Base-by-base conservation (phyloP, 2,113 vertebrate genomes). In the Clarias gariepinus region DNA sequence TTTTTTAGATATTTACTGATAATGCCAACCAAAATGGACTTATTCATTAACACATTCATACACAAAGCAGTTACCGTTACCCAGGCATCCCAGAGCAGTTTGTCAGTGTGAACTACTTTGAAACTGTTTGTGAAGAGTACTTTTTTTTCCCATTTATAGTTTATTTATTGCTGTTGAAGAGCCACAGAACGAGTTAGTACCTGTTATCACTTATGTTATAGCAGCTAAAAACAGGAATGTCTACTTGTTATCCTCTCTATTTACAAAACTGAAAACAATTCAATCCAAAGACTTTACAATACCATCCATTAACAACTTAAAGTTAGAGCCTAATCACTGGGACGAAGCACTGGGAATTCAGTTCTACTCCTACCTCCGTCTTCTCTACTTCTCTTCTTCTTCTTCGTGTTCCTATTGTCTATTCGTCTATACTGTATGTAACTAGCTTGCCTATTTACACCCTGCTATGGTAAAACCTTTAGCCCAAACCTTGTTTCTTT, bases 1-100 rank as follows among this genome's bases (percentile, higher is more conserved):
- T 95, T 81, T 94, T 89, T 91, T 87, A 85, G 76, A 82, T 92
- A 92, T 93, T 93, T 91, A 86, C 82, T 90, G 89, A 23, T 25
- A 41, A 28, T 60, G 68, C 25, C 53, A 30, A 85, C 15, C 64
- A 47, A 83, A 74, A 68, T 86, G 33, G 28, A 64, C 33, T 41
- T 81, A 18, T 52, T 13, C 18, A 33, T 66, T 66, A 85, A 61
- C 60, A 55, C 47, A 85, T 77, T 30, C 3, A 13, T 58, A 60
- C 7, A 3, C 33, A 81, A 41, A 25, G 21, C 78, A 61, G 57
- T 61, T 21, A 80, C 10, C 10, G 11, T 19, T 23, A 33, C 30
- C 58, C 25, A 11, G 57, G 25, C 30, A 23, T 61, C 30, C 57
- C 57, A 36, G 3, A 81, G 78, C 78, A 61, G 61, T 61, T 61